These are phyloP conservation scores for Babylonia areolata DNA, from an alignment of 1,140 invertebrate species.

Conservation along the genomic window DNA sequence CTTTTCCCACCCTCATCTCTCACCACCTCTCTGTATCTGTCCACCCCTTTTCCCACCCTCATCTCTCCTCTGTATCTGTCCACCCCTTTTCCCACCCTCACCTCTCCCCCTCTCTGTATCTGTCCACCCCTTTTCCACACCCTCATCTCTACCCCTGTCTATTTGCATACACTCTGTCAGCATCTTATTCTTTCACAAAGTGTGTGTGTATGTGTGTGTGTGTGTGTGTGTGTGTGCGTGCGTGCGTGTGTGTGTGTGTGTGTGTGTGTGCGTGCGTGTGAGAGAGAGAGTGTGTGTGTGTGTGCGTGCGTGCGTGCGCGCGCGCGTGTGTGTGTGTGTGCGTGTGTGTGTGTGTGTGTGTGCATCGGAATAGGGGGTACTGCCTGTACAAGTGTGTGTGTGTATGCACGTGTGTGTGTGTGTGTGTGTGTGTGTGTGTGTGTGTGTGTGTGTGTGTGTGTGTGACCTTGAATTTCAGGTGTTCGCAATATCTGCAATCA, in stretches of 20 bases:
- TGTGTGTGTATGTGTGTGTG: slow-evolving; percentile 10
- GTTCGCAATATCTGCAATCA: not conserved
- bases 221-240: slow-evolving; percentile 11
- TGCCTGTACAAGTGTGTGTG: too few relatives aligned
- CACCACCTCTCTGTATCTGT: too few relatives aligned
- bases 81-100: too few relatives aligned
- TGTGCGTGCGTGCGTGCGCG: not conserved
- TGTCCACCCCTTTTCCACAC: too few relatives aligned
- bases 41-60: too few relatives aligned
- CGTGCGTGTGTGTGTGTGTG: not conserved
- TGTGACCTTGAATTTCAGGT: slow-evolving; percentile 2
- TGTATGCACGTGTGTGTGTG: not conserved
- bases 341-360: not conserved
- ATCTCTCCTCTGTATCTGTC: too few relatives aligned
- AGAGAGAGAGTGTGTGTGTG: not conserved
- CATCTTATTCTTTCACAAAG: too few relatives aligned
- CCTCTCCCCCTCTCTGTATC: too few relatives aligned
- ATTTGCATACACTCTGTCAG: too few relatives aligned
- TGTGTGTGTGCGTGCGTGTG: not conserved
- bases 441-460: not conserved
- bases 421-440: not conserved
- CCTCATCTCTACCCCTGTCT: too few relatives aligned
- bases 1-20: too few relatives aligned
- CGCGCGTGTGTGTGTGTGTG: not conserved
- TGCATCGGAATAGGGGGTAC: too few relatives aligned